phyloP scores from a whole-genome alignment of 2,888 invertebrate species.

The Coleophora deauratella region DNA sequence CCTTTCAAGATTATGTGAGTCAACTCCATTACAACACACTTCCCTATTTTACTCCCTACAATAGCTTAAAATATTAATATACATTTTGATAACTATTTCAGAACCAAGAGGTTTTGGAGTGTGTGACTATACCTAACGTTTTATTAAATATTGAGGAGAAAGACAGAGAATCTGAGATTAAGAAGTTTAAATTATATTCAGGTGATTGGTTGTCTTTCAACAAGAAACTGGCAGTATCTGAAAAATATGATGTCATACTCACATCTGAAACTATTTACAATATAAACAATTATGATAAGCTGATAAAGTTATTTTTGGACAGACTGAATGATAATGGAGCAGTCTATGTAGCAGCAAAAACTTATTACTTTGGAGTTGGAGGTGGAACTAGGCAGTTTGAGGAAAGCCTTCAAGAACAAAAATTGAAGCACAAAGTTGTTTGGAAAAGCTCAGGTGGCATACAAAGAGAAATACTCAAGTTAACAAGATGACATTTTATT shows the following conservation, averaged over 20 bases:
- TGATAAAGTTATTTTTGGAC: slow-evolving; percentile 79
- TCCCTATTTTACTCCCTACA: no score
- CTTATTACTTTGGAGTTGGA: slow-evolving; percentile 96
- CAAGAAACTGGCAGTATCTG: slow-evolving; percentile 43
- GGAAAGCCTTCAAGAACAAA: slow-evolving; percentile 69
- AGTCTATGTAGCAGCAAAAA: slow-evolving; percentile 89
- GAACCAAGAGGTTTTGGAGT: slow-evolving; percentile 89
- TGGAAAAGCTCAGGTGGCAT: slow-evolving; percentile 80
- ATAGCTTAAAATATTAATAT: no score
- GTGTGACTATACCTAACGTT: slow-evolving; percentile 88
- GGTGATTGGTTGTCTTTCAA: slow-evolving; percentile 85
- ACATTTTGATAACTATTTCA: no score
- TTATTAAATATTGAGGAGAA: slow-evolving; percentile 75
- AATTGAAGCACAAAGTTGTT: slow-evolving; percentile 71
- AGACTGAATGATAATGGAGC: slow-evolving; percentile 76
- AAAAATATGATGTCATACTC: slow-evolving; percentile 86
- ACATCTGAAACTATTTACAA: slow-evolving; percentile 97
- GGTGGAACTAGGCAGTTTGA: slow-evolving; percentile 88
- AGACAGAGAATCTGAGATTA: slow-evolving; percentile 33
- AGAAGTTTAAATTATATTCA: slow-evolving; percentile 74
- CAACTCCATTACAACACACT: neutral
- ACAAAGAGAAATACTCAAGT: slow-evolving; percentile 76
- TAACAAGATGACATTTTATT: slow-evolving; percentile 32
- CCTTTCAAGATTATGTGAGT: slow-evolving; percentile 97
- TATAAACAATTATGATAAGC: slow-evolving; percentile 82